These are phyloP conservation scores for Drosophila guanche DNA, from an alignment of 1,140 invertebrate genomes.

Conservation along the genomic window DNA sequence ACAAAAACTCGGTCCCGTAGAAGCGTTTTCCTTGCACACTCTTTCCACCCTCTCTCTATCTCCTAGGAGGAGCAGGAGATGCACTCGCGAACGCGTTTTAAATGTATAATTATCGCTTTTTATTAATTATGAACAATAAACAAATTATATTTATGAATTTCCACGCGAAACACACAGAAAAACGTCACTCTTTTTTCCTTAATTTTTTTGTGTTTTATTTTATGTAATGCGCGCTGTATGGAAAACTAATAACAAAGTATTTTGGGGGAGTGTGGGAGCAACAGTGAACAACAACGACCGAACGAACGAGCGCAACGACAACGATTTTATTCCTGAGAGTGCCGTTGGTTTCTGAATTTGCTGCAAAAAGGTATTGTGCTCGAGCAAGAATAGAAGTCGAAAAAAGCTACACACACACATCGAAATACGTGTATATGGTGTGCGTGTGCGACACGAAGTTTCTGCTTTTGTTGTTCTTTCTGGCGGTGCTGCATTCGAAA, in stretches of 20 bases:
- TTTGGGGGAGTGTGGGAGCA: slow-evolving; percentile 17
- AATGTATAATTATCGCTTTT: slow-evolving; percentile 34
- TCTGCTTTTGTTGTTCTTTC: slow-evolving; percentile 51
- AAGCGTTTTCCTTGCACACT: slow-evolving; percentile 55
- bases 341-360: slow-evolving; percentile 70
- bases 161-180: slow-evolving; percentile 16
- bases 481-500: slow-evolving; percentile 47
- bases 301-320: slow-evolving; percentile 51
- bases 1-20: slow-evolving; percentile 69
- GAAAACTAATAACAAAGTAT: slow-evolving; percentile 35
- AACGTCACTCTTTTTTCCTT: slow-evolving; percentile 22
- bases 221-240: slow-evolving; percentile 50
- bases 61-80: slow-evolving; percentile 9
- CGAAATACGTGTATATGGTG: slow-evolving; percentile 21
- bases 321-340: slow-evolving; percentile 77
- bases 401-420: slow-evolving; percentile 38
- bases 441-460: slow-evolving; percentile 41
- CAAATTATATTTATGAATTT: slow-evolving; percentile 62
- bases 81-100: slow-evolving; percentile 21
- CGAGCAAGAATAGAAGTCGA: slow-evolving; percentile 55
- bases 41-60: slow-evolving; percentile 21
- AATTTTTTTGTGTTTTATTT: slow-evolving; percentile 32
- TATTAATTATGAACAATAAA: slow-evolving; percentile 57
- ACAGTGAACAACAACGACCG: slow-evolving; percentile 29
- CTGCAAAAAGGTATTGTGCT: slow-evolving; percentile 48